These are phyloP conservation scores for Caenorhabditis elegans DNA, from an alignment of 1,140 invertebrate species.

Conservation along the genomic window WBcel235 BX284603.4:3861501-3862000, in stretches of 20 bases:
- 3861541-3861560: background rate
- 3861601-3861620: background rate
- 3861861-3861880: background rate
- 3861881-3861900: background rate
- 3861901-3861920: background rate
- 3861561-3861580: background rate
- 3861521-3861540: background rate
- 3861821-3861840: background rate
- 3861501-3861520: background rate
- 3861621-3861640: background rate
- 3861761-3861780: background rate
- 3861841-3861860: background rate
- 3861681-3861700: background rate
- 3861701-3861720: background rate
- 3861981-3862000: no score
- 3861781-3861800: background rate
- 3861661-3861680: background rate
- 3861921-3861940: background rate
- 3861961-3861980: no score
- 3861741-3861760: background rate
- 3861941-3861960: no score
- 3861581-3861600: background rate
- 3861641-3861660: no score
- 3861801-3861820: background rate
- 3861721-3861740: slow-evolving; percentile 12